These are phyloP conservation scores for Melanaphis sacchari DNA, from an alignment of 1,140 invertebrate species.

Conservation along the genomic window DNA sequence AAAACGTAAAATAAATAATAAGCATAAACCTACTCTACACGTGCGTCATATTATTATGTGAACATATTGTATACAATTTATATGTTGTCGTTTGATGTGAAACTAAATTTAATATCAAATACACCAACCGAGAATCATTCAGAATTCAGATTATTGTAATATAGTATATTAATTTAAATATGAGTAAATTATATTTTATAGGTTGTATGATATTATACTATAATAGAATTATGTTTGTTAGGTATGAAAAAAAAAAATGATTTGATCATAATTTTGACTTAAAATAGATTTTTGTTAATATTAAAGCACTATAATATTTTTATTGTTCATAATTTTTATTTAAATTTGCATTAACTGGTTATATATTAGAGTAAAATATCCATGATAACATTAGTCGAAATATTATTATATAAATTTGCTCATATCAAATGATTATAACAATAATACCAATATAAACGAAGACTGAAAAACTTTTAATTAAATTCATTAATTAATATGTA, in stretches of 20 bases:
- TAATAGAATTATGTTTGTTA: background rate
- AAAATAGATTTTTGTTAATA: background rate
- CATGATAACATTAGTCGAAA: background rate
- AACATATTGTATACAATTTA: background rate
- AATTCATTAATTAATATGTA: background rate
- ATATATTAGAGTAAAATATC: no score
- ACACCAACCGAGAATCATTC: background rate
- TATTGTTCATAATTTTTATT: background rate
- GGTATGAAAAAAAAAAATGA: background rate
- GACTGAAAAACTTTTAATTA: background rate
- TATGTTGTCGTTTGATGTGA: background rate
- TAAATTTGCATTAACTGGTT: background rate
- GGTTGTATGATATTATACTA: background rate
- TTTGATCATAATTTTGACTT: background rate
- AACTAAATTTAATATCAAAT: background rate
- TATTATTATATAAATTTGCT: background rate
- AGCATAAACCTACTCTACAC: background rate
- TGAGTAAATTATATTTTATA: background rate
- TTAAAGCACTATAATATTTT: background rate
- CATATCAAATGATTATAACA: background rate
- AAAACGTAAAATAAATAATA: background rate
- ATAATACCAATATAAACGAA: background rate
- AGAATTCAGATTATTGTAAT: background rate
- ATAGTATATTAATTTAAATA: background rate
- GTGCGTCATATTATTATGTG: background rate